These are phyloP conservation scores for Halichoerus grypus DNA, from an alignment of 2,113 vertebrate genomes.

Conservation along the genomic window DNA sequence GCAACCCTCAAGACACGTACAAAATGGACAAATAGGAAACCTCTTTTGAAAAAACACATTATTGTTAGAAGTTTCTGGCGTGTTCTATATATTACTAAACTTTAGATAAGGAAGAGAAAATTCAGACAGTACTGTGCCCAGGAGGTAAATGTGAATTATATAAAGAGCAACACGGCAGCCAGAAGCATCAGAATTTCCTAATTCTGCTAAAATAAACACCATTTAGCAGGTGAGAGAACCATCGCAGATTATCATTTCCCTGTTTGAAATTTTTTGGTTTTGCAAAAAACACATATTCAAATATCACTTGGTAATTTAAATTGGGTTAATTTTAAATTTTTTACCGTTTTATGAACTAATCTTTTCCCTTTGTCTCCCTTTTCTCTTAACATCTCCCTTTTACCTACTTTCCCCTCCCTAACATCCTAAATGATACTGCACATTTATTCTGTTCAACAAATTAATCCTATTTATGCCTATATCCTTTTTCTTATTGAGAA, in stretches of 20 bases:
- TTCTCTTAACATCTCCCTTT: not conserved
- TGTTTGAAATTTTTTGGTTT: slow-evolving; percentile 19
- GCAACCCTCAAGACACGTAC: not conserved
- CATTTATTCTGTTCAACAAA: slow-evolving; percentile 46
- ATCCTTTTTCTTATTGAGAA: slow-evolving; percentile 45
- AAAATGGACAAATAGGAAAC: not conserved
- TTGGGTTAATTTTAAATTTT: not conserved
- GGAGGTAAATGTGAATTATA: not conserved
- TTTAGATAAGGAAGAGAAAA: slow-evolving; percentile 52
- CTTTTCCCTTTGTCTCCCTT: not conserved
- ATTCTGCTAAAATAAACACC: not conserved
- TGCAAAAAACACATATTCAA: not conserved
- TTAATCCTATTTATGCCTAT: not conserved
- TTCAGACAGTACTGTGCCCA: not conserved
- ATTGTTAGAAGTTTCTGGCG: not conserved
- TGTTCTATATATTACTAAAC: not conserved
- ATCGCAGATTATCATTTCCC: not conserved
- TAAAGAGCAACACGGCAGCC: not conserved
- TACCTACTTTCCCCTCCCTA: not conserved
- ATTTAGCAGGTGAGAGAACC: not conserved
- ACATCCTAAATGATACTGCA: not conserved
- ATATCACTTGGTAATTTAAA: slow-evolving; percentile 42
- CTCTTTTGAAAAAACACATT: not conserved
- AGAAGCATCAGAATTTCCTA: not conserved
- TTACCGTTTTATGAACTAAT: slow-evolving; percentile 10